Evolutionary conservation across 2,888 invertebrate genomes (phyloP).

Genomic region (Ennomos quercinarius): DNA sequence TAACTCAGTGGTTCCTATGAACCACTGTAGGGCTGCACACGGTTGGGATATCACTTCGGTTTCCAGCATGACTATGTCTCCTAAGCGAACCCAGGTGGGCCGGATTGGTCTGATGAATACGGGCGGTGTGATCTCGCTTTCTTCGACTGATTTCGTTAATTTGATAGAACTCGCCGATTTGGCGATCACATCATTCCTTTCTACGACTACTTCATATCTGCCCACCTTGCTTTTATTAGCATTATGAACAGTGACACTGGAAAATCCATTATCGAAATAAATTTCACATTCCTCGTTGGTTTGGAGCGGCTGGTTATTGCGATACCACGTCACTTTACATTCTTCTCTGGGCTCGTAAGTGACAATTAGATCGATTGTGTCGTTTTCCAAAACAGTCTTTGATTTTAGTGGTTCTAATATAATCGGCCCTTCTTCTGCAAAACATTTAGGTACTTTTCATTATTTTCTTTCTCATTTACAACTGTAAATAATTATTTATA

Average conservation of each 20-base stretch:
- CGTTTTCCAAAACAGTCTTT: slow-evolving; percentile 88
- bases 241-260: slow-evolving; percentile 88
- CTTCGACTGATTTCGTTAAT: slow-evolving; percentile 87
- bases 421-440: slow-evolving; percentile 82
- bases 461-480: slow-evolving; percentile 41
- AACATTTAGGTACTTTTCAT: slow-evolving; percentile 56
- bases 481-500: not conserved
- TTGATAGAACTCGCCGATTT: slow-evolving; percentile 94
- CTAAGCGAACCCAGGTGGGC: slow-evolving; percentile 89
- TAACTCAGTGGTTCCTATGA: slow-evolving; percentile 90
- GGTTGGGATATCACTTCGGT: slow-evolving; percentile 91
- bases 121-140: slow-evolving; percentile 88
- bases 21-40: slow-evolving; percentile 95
- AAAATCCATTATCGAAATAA: slow-evolving; percentile 85
- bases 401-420: slow-evolving; percentile 93
- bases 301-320: slow-evolving; percentile 92
- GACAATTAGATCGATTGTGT: slow-evolving; percentile 89
- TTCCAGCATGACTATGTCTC: slow-evolving; percentile 92
- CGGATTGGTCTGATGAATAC: slow-evolving; percentile 89
- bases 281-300: slow-evolving; percentile 87
- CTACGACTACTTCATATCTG: slow-evolving; percentile 94
- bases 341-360: slow-evolving; percentile 89
- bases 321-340: slow-evolving; percentile 93
- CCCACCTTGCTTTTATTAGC: slow-evolving; percentile 91
- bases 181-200: slow-evolving; percentile 91